A percentile compares a stretch with the other conserved stretches of the same genome.
Evolutionary conservation across 1,140 invertebrate genomes (phyloP).

Genomic region (Colletes gigas): DNA sequence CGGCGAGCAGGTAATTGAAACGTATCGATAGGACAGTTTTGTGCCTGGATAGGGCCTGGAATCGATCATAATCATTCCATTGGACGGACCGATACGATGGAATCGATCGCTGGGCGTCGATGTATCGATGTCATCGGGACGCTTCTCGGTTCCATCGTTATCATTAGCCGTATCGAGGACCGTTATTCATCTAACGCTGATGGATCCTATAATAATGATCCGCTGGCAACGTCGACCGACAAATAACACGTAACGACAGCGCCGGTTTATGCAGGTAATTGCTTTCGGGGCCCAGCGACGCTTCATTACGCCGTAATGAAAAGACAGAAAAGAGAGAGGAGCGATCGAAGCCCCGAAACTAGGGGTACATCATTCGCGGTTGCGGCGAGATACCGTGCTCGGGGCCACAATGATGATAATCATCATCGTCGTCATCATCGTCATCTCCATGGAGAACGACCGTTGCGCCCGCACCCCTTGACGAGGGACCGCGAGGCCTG

Average conservation of each 20-base stretch:
- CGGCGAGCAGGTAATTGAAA: too few species aligned
- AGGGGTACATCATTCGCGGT: constrained; percentile 44
- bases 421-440: constrained; percentile 55
- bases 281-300: constrained; percentile 23
- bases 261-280: constrained; percentile 31
- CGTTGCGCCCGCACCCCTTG: constrained; percentile 42
- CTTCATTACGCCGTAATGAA: constrained; percentile 54
- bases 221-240: not conserved
- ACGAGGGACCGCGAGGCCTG: constrained; percentile 36
- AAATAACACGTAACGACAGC: constrained; percentile 39
- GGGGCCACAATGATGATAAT: constrained; percentile 59
- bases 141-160: too few species aligned
- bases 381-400: constrained; percentile 46
- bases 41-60: too few species aligned
- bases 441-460: constrained; percentile 55
- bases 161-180: constrained; percentile 6
- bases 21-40: too few species aligned
- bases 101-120: too few species aligned
- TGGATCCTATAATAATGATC: constrained; percentile 18
- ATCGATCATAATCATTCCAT: too few species aligned
- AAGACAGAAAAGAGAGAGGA: constrained; percentile 18
- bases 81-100: too few species aligned
- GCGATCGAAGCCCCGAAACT: constrained; percentile 9
- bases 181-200: constrained; percentile 20
- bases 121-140: too few species aligned